phyloP scores from a whole-genome alignment of 2,797 vertebrate genomes.

The Florisuga fusca region DNA sequence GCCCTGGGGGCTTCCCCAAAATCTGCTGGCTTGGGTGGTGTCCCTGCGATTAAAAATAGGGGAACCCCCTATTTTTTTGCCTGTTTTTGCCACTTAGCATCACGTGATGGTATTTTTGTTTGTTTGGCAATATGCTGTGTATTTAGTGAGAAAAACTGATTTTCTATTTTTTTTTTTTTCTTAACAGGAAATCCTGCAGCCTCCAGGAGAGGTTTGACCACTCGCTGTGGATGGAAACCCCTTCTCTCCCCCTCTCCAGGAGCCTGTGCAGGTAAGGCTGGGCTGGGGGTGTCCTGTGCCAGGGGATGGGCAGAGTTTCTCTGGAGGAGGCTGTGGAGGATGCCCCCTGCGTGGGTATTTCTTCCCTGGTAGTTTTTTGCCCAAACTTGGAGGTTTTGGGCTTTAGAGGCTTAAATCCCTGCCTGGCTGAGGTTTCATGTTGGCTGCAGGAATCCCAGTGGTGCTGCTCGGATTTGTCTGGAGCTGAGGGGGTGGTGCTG shows the following conservation, averaged over 20 bases:
- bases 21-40: not conserved
- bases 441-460: rapidly evolving
- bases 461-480: rapidly evolving
- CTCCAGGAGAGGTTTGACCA: not conserved
- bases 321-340: not conserved
- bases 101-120: not conserved
- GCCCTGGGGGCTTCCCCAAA: not conserved
- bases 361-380: rapidly evolving
- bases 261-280: not conserved
- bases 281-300: not conserved
- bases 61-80: too few relatives aligned
- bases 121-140: rapidly evolving
- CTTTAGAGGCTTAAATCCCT: not conserved
- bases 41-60: rapidly evolving
- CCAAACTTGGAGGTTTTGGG: rapidly evolving
- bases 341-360: rapidly evolving
- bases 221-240: not conserved
- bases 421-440: rapidly evolving
- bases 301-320: not conserved
- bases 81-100: rapidly evolving
- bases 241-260: rapidly evolving
- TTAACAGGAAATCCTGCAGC: slow-evolving; percentile 4
- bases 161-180: not conserved
- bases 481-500: not conserved
- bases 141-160: not conserved